Conservation (phyloP, 2,113 vertebrate genomes). For the Scopus umbretta region DNA sequence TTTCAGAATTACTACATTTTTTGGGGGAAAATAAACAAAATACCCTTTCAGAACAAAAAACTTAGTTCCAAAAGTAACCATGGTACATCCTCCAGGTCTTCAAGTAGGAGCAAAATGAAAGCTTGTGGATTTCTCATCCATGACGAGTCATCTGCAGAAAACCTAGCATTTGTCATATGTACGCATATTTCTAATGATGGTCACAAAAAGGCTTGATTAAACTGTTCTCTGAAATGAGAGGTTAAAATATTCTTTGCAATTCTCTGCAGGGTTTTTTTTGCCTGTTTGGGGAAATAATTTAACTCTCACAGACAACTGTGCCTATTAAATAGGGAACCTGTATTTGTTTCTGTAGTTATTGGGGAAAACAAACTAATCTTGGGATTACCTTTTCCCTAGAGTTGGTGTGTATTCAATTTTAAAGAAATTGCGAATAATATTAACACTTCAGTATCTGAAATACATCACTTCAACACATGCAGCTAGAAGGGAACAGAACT, state of each 20-base stretch:
- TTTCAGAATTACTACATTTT: background rate
- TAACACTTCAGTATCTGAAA: background rate
- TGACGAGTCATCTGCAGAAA: background rate
- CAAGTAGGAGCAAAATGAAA: background rate
- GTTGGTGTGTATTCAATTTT: background rate
- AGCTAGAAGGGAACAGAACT: background rate
- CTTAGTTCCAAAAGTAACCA: background rate
- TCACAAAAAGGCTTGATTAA: background rate
- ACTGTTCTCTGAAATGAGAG: background rate
- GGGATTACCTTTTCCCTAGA: background rate
- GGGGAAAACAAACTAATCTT: background rate
- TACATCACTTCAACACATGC: background rate
- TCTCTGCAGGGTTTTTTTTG: background rate
- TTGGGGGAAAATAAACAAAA: background rate
- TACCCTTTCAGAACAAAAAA: background rate
- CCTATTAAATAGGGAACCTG: background rate
- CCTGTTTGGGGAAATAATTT: background rate
- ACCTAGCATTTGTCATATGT: background rate
- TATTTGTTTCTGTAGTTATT: background rate
- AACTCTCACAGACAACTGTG: background rate
- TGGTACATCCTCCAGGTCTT: background rate
- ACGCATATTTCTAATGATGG: background rate
- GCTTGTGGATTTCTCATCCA: background rate
- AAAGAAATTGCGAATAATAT: background rate
- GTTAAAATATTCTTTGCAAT: background rate